Conservation (phyloP, 1,140 invertebrate genomes). For the Drosophila subobscura region DNA sequence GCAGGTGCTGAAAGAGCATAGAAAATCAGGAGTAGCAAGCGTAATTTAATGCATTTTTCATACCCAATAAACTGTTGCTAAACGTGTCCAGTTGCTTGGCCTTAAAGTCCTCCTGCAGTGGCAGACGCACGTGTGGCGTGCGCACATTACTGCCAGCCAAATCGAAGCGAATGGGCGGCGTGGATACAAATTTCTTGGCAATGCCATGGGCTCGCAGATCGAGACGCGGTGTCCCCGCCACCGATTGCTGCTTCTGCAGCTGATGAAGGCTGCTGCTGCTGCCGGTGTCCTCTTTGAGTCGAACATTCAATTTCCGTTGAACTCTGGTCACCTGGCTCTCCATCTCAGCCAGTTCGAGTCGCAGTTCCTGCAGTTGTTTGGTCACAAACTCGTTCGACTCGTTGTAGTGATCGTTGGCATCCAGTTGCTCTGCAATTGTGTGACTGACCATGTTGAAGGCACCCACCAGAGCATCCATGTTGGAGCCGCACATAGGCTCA, state of each 20-base stretch:
- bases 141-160: constrained; percentile 12
- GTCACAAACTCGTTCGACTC: constrained; percentile 53
- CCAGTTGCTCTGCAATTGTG: constrained; percentile 64
- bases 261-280: constrained; percentile 4
- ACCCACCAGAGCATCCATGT: constrained; percentile 45
- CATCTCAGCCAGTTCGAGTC: constrained; percentile 49
- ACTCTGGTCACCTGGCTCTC: constrained; percentile 56
- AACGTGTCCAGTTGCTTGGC: constrained; percentile 52
- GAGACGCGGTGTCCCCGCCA: constrained; percentile 38
- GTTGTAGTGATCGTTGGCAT: constrained; percentile 59
- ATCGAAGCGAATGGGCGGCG: constrained; percentile 73
- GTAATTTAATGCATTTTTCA: neutral
- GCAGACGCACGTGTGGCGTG: constrained; percentile 51
- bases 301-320: constrained; percentile 40
- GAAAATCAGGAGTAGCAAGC: neutral
- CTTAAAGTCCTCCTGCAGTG: constrained; percentile 64
- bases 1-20: constrained; percentile 20
- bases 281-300: constrained; percentile 36
- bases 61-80: constrained; percentile 55
- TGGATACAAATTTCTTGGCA: constrained; percentile 66
- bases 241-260: neutral
- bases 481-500: constrained; percentile 12
- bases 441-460: constrained; percentile 60
- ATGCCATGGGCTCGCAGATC: constrained; percentile 9
- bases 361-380: constrained; percentile 41